These are phyloP conservation scores for Sycophila sp. DNA, from an alignment of 1,140 invertebrate species.

Conservation along the genomic window DNA sequence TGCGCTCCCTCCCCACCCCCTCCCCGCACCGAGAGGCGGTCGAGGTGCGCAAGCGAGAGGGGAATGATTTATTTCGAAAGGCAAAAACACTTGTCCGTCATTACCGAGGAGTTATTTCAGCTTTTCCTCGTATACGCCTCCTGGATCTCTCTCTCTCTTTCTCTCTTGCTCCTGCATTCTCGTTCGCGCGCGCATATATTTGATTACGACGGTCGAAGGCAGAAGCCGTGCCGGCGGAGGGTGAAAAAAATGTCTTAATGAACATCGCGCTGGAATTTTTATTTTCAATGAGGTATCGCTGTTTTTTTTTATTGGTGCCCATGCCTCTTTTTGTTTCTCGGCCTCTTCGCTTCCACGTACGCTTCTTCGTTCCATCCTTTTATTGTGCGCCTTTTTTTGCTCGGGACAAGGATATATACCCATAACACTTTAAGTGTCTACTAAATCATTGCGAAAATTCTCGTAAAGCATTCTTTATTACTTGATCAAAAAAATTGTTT, in stretches of 20 bases:
- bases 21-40: neutral
- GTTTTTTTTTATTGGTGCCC: constrained; percentile 3
- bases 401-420: neutral
- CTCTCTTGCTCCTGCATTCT: too few species aligned
- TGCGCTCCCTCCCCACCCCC: neutral
- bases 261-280: constrained; percentile 16
- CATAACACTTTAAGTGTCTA: constrained; percentile 15
- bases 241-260: constrained; percentile 24
- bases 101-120: constrained; percentile 18
- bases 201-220: neutral
- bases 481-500: constrained; percentile 25
- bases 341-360: too few species aligned
- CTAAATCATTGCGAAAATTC: constrained; percentile 27
- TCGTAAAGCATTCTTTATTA: constrained; percentile 15
- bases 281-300: constrained; percentile 14
- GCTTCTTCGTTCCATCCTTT: neutral
- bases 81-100: constrained; percentile 31
- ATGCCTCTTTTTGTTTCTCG: neutral
- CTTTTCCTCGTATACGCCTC: constrained; percentile 13
- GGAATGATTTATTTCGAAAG: constrained; percentile 31
- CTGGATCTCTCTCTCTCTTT: too few species aligned
- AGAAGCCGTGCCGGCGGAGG: too few species aligned
- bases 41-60: neutral
- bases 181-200: too few species aligned
- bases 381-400: too few species aligned